Conservation (phyloP, 1,140 invertebrate genomes). For the Sipha flava region DNA sequence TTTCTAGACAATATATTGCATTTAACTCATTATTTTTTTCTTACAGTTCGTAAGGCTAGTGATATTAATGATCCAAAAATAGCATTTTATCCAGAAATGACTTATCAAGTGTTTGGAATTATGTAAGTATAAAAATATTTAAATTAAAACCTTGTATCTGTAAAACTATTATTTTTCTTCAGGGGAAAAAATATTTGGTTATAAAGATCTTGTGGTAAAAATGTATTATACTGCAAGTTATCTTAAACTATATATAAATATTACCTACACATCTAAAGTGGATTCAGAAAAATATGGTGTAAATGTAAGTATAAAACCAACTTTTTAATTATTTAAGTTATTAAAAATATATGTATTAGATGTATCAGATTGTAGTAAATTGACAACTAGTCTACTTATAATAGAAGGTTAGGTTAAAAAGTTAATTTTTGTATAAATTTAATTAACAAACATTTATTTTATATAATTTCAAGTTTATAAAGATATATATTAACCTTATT, state of each 20-base stretch:
- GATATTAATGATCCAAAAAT: slow-evolving; percentile 65
- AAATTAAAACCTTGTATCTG: background rate
- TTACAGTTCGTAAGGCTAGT: slow-evolving; percentile 54
- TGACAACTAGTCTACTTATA: too few species aligned
- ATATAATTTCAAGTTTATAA: too few species aligned
- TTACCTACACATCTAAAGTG: slow-evolving; percentile 57
- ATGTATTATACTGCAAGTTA: slow-evolving; percentile 75
- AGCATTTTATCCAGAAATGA: slow-evolving; percentile 77
- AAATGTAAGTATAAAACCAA: slow-evolving; percentile 40
- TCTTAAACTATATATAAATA: slow-evolving; percentile 61
- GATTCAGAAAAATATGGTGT: slow-evolving; percentile 43
- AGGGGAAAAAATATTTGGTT: slow-evolving; percentile 91
- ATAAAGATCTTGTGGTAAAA: slow-evolving; percentile 69
- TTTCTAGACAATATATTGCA: background rate
- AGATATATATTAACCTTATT: too few species aligned
- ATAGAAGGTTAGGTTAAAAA: too few species aligned
- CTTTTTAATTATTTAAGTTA: too few species aligned
- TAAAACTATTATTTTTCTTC: slow-evolving; percentile 39
- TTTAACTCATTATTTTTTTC: background rate
- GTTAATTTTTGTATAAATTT: too few species aligned
- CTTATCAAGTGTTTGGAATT: slow-evolving; percentile 89
- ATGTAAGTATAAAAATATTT: slow-evolving; percentile 46
- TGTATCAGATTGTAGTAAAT: too few species aligned
- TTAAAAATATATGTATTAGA: too few species aligned
- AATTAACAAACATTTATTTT: too few species aligned